Conservation (phyloP, 2,888 invertebrate genomes). For the Ganaspis brasiliensis region DNA sequence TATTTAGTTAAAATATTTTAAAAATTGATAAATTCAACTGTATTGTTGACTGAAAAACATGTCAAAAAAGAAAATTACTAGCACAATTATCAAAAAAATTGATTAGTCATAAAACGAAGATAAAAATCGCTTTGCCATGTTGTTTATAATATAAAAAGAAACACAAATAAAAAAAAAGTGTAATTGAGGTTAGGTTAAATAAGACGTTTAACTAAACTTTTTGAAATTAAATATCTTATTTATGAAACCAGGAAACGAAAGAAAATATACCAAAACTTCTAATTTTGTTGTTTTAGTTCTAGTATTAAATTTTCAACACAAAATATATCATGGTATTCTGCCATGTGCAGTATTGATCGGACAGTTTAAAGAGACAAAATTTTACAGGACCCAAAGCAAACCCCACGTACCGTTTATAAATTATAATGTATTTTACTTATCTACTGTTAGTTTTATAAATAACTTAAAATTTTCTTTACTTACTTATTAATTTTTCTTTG, state of each 20-base stretch:
- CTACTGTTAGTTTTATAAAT: slow-evolving; percentile 1
- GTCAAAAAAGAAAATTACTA: too few species aligned
- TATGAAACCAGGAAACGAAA: too few species aligned
- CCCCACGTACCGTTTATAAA: background rate
- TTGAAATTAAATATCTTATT: too few species aligned
- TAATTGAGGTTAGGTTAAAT: slow-evolving; percentile 2
- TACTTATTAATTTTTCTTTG: background rate
- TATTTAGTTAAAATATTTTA: too few species aligned
- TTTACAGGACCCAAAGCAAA: background rate
- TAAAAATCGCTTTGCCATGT: too few species aligned
- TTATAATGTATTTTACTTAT: background rate
- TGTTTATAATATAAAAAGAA: too few species aligned
- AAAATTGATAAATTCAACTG: too few species aligned
- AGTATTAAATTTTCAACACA: background rate
- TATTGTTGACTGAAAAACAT: too few species aligned
- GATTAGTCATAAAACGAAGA: too few species aligned
- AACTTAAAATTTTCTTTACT: background rate
- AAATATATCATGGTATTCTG: background rate
- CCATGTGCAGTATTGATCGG: slow-evolving; percentile 33
- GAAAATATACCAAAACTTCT: background rate
- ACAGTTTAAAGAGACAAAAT: background rate
- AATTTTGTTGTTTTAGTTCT: background rate
- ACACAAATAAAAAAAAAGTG: background rate
- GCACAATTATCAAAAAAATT: too few species aligned
- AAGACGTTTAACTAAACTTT: background rate